These are phyloP conservation scores for Athetis lepigone DNA, from an alignment of 2,888 invertebrate genomes.

Conservation along the genomic window DNA sequence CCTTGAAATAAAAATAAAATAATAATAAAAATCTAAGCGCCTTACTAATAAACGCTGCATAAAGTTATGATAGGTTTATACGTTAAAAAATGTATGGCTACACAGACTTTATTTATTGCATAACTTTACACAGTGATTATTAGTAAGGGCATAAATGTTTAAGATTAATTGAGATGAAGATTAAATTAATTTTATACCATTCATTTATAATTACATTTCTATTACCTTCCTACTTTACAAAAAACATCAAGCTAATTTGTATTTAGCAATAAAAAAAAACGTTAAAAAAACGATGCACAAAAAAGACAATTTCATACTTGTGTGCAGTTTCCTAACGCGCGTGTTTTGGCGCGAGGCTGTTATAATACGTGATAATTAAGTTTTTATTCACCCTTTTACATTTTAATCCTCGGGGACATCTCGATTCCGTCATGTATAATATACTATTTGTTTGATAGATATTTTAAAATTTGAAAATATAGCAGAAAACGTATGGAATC, in stretches of 20 bases:
- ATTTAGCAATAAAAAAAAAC: not conserved
- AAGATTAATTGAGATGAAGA: too few relatives aligned
- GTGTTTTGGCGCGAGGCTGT: constrained; percentile 67
- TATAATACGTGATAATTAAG: constrained; percentile 81
- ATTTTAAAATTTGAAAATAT: not conserved
- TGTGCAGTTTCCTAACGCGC: constrained; percentile 31
- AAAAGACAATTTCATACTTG: constrained; percentile 23
- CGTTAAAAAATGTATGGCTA: too few relatives aligned
- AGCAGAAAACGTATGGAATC: too few relatives aligned
- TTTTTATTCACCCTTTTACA: constrained; percentile 72
- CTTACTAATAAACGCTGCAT: too few relatives aligned
- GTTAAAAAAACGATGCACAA: not conserved
- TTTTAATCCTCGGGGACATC: constrained; percentile 77
- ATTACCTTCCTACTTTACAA: not conserved
- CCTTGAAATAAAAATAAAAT: too few relatives aligned
- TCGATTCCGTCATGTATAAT: constrained; percentile 28
- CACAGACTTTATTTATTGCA: too few relatives aligned
- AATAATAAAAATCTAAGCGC: too few relatives aligned
- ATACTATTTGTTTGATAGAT: constrained; percentile 41
- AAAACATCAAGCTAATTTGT: not conserved
- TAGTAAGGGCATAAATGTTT: too few relatives aligned
- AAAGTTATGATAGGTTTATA: too few relatives aligned
- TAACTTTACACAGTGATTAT: too few relatives aligned
- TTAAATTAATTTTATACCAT: too few relatives aligned
- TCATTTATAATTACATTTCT: not conserved